These are phyloP conservation scores for Caiman crocodilus DNA, from an alignment of 2,797 vertebrate genomes.

Conservation along the genomic window DNA sequence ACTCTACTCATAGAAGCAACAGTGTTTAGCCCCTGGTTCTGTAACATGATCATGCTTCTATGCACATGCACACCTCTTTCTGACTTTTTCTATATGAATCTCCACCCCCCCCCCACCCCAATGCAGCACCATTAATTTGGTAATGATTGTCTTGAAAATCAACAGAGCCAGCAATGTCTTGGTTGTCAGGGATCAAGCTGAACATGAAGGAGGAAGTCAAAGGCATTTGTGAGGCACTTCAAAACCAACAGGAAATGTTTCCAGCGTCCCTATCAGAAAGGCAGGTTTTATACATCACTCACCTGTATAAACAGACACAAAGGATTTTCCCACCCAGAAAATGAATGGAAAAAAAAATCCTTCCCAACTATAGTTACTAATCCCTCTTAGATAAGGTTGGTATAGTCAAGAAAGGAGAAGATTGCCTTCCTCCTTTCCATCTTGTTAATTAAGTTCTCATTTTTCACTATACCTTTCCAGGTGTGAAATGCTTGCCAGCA, in stretches of 20 bases:
- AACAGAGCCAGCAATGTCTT: neutral
- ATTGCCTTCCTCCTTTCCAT: neutral
- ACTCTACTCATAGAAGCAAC: too few species aligned
- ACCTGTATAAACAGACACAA: neutral
- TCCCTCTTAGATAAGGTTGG: neutral
- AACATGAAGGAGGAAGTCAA: neutral
- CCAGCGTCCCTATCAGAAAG: neutral
- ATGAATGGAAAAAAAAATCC: neutral
- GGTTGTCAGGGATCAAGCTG: neutral
- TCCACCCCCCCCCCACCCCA: neutral
- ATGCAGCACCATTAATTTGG: neutral
- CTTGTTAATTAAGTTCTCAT: neutral
- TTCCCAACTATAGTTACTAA: neutral
- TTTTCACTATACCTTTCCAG: neutral
- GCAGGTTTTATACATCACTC: neutral
- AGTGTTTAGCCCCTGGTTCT: rapidly evolving
- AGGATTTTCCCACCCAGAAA: neutral
- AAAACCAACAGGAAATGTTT: neutral
- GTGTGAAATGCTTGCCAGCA: neutral
- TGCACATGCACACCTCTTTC: rapidly evolving
- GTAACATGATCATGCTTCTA: neutral
- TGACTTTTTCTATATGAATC: neutral
- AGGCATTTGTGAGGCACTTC: neutral
- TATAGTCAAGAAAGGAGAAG: neutral
- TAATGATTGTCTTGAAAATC: neutral